Conservation (phyloP, 1,140 invertebrate genomes). For the Agrilus planipennis region DNA sequence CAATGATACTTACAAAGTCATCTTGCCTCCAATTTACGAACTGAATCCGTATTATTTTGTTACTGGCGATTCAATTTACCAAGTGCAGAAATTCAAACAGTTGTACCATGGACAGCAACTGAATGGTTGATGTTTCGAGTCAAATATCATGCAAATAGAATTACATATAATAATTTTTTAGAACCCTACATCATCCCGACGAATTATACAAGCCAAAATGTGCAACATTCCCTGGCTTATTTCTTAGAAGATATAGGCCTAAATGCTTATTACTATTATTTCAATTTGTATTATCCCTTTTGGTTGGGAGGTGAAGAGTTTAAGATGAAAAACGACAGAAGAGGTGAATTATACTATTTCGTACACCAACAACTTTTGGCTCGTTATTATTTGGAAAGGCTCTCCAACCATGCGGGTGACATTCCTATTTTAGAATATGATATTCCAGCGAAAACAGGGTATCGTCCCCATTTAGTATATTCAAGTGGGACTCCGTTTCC, state of each 20-base stretch:
- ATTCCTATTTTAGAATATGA: constrained; percentile 44
- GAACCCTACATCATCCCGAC: constrained; percentile 29
- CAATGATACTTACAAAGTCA: constrained; percentile 44
- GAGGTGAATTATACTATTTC: constrained; percentile 52
- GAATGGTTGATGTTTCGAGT: too few relatives aligned
- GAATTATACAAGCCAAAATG: constrained; percentile 42
- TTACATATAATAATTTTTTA: too few relatives aligned
- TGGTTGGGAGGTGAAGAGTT: constrained; percentile 46
- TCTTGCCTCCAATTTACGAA: constrained; percentile 53
- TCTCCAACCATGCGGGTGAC: constrained; percentile 49
- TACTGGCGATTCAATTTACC: constrained; percentile 43
- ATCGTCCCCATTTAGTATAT: constrained; percentile 48
- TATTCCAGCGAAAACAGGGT: constrained; percentile 45
- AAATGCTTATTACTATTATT: constrained; percentile 57
- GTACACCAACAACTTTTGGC: constrained; percentile 47
- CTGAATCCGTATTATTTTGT: constrained; percentile 54
- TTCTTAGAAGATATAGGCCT: constrained; percentile 62
- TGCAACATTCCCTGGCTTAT: constrained; percentile 47
- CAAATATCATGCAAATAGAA: too few relatives aligned
- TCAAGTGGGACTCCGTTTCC: constrained; percentile 55
- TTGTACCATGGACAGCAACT: constrained; percentile 22
- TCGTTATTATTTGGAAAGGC: constrained; percentile 55
- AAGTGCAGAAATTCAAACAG: constrained; percentile 44
- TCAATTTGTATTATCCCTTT: constrained; percentile 48
- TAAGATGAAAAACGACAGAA: constrained; percentile 38